Conservation (phyloP, 2,113 vertebrate species). For the Rhineura floridana region DNA sequence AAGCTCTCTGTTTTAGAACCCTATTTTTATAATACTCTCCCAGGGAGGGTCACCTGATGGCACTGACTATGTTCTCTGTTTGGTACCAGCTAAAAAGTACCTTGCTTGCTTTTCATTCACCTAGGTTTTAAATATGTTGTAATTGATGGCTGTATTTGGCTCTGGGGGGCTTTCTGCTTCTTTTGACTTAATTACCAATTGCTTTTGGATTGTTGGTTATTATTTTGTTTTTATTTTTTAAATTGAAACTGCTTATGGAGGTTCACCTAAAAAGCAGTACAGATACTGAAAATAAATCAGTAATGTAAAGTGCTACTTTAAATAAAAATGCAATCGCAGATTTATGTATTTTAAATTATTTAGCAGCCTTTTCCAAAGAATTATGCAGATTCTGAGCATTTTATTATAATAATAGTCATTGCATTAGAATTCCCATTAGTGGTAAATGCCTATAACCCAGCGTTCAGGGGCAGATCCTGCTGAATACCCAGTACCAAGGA, state of each 20-base stretch:
- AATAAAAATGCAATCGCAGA: neutral
- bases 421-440: neutral
- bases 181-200: neutral
- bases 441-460: neutral
- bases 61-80: neutral
- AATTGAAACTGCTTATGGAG: neutral
- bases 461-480: neutral
- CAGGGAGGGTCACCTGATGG: neutral
- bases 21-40: neutral
- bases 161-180: neutral
- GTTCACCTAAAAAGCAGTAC: neutral
- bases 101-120: neutral
- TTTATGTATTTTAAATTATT: neutral
- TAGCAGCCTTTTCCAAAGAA: neutral
- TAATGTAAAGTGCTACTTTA: neutral
- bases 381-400: neutral
- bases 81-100: neutral
- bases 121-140: neutral
- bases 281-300: neutral
- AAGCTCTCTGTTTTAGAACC: neutral
- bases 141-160: neutral
- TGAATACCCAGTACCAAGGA: neutral
- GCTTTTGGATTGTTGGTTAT: neutral
- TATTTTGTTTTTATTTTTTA: neutral
- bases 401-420: too few species aligned